Base-by-base conservation (phyloP, 2,797 vertebrate species). In the Eulemur coronatus region DNA sequence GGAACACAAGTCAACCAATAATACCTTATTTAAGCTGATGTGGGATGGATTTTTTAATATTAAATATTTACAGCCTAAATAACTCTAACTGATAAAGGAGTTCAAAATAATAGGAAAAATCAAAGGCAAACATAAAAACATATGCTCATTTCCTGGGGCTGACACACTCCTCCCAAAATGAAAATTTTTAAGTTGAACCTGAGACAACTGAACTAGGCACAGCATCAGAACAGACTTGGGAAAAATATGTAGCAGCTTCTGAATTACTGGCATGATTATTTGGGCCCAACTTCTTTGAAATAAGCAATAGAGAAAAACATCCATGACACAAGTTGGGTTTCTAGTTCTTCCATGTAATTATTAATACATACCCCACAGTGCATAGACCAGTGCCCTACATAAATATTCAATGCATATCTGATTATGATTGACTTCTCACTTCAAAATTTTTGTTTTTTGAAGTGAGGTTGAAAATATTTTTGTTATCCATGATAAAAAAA, bases 401-500 rank as follows among this genome's bases (percentile, higher is more conserved):
- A 55, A 48, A 72, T 26, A 94, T 82, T 73, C 46, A 17, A 2
- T 22, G 8, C 50, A 33, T 75, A 35, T 46, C 72, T 84, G 84
- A 80, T 55, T 11, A 50, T 65, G 70, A 92, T 28, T 65, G 28
- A 43, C 89, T 90, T 95, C 76, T 46, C 24, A 69, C 6, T 91
- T 95, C 30, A 82, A 94, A 95, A 86, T 61, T 24, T 72, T 96
- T 95, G 50, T 52, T 28, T 88, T 72, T 73, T 55, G 18, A 91
- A 75, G 70, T 43, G 50, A 85, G 52, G 46, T 75, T 89, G 86
- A 97, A 73, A 82, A 50, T 79, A 78, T 69, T 91, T 96, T 89
- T 96, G 38, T 43, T 95, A 22, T 50, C 12, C 46, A 43, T 65
- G 61, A 69, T 89, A 79, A 90, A 97, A 65, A 87, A 94, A 79